phyloP scores from a whole-genome alignment of 2,888 invertebrate species.

The Lepeophtheirus nordmannii region DNA sequence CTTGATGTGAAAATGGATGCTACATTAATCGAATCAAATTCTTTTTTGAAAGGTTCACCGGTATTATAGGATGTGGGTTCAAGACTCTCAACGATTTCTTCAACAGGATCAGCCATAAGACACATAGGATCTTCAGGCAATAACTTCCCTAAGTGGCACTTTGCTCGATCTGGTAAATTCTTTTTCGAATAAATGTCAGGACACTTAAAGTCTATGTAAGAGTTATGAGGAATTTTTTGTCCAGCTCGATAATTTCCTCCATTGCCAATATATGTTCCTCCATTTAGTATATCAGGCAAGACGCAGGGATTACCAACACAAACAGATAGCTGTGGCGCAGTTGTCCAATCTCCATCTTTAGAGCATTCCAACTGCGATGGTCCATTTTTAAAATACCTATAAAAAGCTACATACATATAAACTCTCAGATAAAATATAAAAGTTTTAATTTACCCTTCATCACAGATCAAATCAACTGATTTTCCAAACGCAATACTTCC shows the following conservation, averaged over 20 bases:
- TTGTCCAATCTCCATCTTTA: slow-evolving; percentile 17
- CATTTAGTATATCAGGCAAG: slow-evolving; percentile 6
- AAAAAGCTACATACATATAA: not conserved
- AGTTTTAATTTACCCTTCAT: slow-evolving; percentile 3
- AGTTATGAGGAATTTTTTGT: slow-evolving; percentile 20
- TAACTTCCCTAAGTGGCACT: slow-evolving; percentile 48
- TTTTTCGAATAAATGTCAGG: slow-evolving; percentile 29
- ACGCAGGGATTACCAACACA: slow-evolving; percentile 22
- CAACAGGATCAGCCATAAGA: not conserved
- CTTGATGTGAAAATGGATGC: not conserved
- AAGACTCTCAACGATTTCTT: not conserved
- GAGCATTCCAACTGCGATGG: slow-evolving; percentile 23
- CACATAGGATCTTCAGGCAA: slow-evolving; percentile 44
- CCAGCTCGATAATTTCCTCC: slow-evolving; percentile 21
- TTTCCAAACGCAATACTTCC: slow-evolving; percentile 5
- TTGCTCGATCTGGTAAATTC: slow-evolving; percentile 39
- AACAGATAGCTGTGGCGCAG: not conserved
- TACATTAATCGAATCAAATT: not conserved
- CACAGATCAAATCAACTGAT: slow-evolving; percentile 16
- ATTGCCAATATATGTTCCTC: slow-evolving; percentile 14
- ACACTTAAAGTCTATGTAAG: slow-evolving; percentile 17
- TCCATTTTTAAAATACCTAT: slow-evolving; percentile 24
- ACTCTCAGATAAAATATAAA: no score
- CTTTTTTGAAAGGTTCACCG: not conserved
- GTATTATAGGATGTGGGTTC: not conserved